Evolutionary conservation across 2,888 invertebrate genomes (phyloP), one percentile per base, ranked within the genome.

Genomic region (Cyclophora albipunctata): DNA sequence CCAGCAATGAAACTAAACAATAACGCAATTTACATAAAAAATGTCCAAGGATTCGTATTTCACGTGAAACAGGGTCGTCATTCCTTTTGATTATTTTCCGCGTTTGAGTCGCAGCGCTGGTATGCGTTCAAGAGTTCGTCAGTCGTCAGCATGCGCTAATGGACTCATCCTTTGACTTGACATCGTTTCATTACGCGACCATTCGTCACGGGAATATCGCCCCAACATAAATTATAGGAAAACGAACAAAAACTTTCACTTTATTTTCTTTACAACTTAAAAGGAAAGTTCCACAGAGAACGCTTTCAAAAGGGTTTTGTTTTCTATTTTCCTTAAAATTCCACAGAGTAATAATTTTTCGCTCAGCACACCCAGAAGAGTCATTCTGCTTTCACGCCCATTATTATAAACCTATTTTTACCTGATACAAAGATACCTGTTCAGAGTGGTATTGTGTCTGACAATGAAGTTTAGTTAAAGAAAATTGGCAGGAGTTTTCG

Each of bases 351-450:
- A 79, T 81, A 78, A 75, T 76, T 81, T 78, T 67, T 63, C 73
- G 66, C 67, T 75, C 66, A 83, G 75, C 70, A 74, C 73, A 69
- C 83, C 79, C 81, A 63, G 58, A 71, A 76, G 80, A 77, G 74
- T 73, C 71, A 71, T 83, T 78, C 70, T 58, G 69, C 69, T 69
- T 59, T 69, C 67, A 73, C 73, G 71, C 71, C 73, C 66, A 65
- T 66, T 66, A 74, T 71, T 73, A 69, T 69, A 65, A 64, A 64
- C 66, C 69, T 66, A 67, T 73, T 73, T 71, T 68, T 68, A 69
- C 68, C 67, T 69, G 56, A 64, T 66, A 64, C 63, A 71, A 66
- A 61, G 59, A 67, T 71, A 64, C 61, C 58, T 60, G 67, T 66
- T 54, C 48, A 52, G 46, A 47, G 49, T 47, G 46, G 54, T 69